Percentiles rank a stretch among this genome's conserved stretches.
Conservation (phyloP, 2,113 vertebrate genomes). For the Ginglymostoma cirratum region DNA sequence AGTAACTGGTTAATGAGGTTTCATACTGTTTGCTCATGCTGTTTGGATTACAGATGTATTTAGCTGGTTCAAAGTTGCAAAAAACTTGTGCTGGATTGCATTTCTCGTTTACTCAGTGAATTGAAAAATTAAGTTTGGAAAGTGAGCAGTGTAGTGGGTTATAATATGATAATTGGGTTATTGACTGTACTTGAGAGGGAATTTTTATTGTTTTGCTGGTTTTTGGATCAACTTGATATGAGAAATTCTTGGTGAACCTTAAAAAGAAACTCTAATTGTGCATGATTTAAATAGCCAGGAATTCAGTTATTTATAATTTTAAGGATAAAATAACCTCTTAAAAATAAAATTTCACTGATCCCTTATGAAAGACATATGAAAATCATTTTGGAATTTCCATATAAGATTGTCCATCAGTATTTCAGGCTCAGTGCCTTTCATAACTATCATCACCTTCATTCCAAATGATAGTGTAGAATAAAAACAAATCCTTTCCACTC, state of each 20-base stretch:
- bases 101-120: background rate
- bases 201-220: background rate
- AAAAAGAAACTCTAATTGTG: background rate
- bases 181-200: background rate
- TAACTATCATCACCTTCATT: background rate
- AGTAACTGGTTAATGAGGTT: too few relatives aligned
- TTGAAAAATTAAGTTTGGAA: background rate
- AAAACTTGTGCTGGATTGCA: background rate
- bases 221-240: background rate
- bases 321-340: background rate
- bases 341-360: conserved; percentile 7
- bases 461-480: background rate
- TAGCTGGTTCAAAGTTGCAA: too few relatives aligned
- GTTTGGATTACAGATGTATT: too few relatives aligned
- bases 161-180: background rate
- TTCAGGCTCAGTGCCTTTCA: too few relatives aligned
- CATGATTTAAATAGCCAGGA: background rate
- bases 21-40: too few relatives aligned
- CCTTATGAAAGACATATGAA: background rate
- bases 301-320: background rate
- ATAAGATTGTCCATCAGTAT: background rate
- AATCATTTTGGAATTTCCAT: background rate
- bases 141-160: background rate
- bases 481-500: background rate
- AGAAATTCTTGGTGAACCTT: background rate